Evolutionary conservation across 2,888 invertebrate species (phyloP), one percentile per base, ranked within the genome.

Genomic region (Habroteleia sp.): DNA sequence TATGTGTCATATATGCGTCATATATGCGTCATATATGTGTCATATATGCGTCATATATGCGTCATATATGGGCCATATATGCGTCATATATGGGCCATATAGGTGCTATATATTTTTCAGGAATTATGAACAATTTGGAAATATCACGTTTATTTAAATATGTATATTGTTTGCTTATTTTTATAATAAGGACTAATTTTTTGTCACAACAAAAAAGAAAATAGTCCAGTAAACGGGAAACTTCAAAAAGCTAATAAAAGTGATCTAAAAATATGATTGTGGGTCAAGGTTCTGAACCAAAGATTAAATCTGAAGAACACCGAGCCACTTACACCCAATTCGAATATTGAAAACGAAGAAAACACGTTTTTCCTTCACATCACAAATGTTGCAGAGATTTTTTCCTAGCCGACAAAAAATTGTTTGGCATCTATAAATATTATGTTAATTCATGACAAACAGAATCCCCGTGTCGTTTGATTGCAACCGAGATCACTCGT

Each of bases 271-370:
- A 25, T 31, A 52, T 54, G 3, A 63, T 31, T 52, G 17, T 13
- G 25, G 65, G 52, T 54, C 52, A 52, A 44, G 65, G 44, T 37
- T 52, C 20, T 37, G 10, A 27, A 10, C n/a, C 11, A n/a, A 20
- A 44, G 65, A 65, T 44, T 44, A 44, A 25, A 54, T 52, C 20
- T 23, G 20, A 39, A 31, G 0, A 29, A 10, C 13, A 5, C n/a
- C 7, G 31, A 41, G 3, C 17, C 17, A 13, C 41, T 52, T 25
- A 39, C 3, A 10, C 6, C 37, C 17, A 25, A 52, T 39, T 39
- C 13, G 27, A 14, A 25, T 27, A 29, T 27, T 17, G 16, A 54
- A 39, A 33, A 20, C 1, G 1, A 39, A 0, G 10, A 10, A 17
- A 41, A 41, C 50, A 31, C 27, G 10, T 48, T 37, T 20, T 27